These are phyloP conservation scores for Microvelia longipes DNA, from an alignment of 1,140 invertebrate species.

Conservation along the genomic window DNA sequence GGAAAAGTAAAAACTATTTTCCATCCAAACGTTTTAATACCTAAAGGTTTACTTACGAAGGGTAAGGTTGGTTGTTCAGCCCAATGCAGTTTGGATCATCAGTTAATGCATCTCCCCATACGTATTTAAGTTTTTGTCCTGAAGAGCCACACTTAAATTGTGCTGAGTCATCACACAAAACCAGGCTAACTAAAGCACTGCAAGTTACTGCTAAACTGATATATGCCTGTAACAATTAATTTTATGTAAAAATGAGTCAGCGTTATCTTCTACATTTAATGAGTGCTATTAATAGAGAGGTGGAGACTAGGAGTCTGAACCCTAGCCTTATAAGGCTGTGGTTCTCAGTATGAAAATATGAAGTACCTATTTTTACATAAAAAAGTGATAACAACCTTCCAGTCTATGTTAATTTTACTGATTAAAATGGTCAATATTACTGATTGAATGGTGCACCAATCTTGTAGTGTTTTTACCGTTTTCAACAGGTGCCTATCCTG, in stretches of 20 bases:
- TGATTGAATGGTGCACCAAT: too few relatives aligned
- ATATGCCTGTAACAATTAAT: neutral
- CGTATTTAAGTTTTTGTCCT: conserved; percentile 44
- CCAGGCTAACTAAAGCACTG: neutral
- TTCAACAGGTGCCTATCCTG: too few relatives aligned
- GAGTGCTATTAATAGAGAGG: neutral
- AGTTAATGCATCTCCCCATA: conserved; percentile 67
- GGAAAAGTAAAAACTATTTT: too few relatives aligned
- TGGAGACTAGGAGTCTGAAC: neutral
- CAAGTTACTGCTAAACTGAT: neutral
- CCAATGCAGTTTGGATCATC: conserved; percentile 58
- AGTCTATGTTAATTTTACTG: neutral
- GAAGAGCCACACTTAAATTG: conserved; percentile 13
- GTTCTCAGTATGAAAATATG: neutral
- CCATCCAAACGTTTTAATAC: too few relatives aligned
- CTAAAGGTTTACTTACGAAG: conserved; percentile 60
- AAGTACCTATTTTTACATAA: neutral
- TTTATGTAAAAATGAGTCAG: neutral
- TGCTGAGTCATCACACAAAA: neutral
- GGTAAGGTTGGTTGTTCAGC: conserved; percentile 63
- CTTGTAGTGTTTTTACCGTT: too few relatives aligned
- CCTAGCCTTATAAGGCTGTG: neutral
- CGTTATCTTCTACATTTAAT: too few relatives aligned
- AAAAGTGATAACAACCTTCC: neutral
- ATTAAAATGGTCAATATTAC: too few relatives aligned